Base-by-base conservation (phyloP, 2,888 invertebrate genomes). In the Drosophila flavopinicola region DNA sequence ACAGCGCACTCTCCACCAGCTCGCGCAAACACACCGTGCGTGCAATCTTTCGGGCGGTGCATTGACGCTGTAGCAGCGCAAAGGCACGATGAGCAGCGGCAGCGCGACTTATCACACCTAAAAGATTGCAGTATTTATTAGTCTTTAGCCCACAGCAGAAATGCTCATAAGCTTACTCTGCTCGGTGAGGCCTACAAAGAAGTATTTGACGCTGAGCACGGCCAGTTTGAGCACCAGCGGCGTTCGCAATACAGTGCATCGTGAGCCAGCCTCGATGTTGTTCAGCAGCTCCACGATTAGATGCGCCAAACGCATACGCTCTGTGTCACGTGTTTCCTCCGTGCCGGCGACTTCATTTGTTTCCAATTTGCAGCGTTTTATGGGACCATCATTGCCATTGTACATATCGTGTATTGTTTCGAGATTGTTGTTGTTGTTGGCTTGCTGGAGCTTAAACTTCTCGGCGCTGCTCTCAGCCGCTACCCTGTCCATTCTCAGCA, bases 1-100 rank as follows among this genome's bases (percentile, higher is more conserved):
- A 95, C 79, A 96, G 92, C 30, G 95, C 94, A 1, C 94, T 93
- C 82, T 95, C 96, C 0, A 96, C 89, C 10, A 97, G 89, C 73
- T 95, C 95, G 1, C 96, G 91, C 2, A 96, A 88, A 1, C 96
- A 96, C 15, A 95, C 91, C 0, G 95, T 94, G 33, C 95, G 93
- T 0, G 95, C 95, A 10, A 95, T 92, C 85, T 95, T 94, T 10
- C 94, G 80, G 0, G 88, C 86, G 0, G 92, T 88, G 54, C 95
- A 95, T 41, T 95, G 91, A 24, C 94, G 93, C 63, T 93, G 93
- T 0, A 96, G 91, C 25, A 96, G 91, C 0, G 93, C 92, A 54
- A 93, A 93, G 0, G 94, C 93, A 6, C 94, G 93, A 77, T 94
- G 94, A 0, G 94, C 93, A 1, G 95, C 95, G 37, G 92, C 92